A percentile compares a stretch with the other conserved stretches of the same genome.
Conservation (phyloP, 2,113 vertebrate species). For the Pteruthius melanotis region DNA sequence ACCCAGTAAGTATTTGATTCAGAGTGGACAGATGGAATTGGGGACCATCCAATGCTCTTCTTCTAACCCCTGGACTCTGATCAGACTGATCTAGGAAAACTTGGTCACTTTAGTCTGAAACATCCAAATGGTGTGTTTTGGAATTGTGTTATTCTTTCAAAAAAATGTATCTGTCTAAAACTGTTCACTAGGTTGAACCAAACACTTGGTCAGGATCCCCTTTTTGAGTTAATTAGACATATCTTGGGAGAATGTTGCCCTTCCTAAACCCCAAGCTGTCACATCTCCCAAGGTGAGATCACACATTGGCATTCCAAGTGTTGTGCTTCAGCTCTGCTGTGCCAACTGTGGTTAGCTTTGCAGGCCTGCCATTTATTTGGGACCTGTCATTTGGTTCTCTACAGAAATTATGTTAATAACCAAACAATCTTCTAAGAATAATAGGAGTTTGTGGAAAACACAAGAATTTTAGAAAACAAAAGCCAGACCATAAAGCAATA, state of each 20-base stretch:
- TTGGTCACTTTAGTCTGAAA: not conserved
- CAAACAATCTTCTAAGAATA: not conserved
- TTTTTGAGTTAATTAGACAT: not conserved
- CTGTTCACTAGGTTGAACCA: not conserved
- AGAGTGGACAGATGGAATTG: not conserved
- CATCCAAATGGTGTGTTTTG: not conserved
- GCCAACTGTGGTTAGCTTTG: not conserved
- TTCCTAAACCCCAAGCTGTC: not conserved
- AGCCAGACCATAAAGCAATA: not conserved
- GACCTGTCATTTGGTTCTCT: not conserved
- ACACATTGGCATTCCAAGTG: not conserved
- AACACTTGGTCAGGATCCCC: not conserved
- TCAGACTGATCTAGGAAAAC: not conserved
- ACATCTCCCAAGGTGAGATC: not conserved
- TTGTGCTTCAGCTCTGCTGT: not conserved
- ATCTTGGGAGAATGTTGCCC: not conserved
- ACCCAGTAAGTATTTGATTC: not conserved
- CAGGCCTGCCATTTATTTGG: not conserved
- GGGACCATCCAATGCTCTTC: not conserved
- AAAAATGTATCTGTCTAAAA: not conserved
- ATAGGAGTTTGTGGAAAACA: not conserved
- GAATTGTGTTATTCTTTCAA: not conserved
- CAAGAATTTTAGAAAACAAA: not conserved
- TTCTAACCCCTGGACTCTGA: not conserved
- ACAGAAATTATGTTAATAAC: not conserved